Evolutionary conservation across 2,113 vertebrate species (phyloP), one percentile per base, ranked within the genome.

Genomic region (Mionectes macconnelli): DNA sequence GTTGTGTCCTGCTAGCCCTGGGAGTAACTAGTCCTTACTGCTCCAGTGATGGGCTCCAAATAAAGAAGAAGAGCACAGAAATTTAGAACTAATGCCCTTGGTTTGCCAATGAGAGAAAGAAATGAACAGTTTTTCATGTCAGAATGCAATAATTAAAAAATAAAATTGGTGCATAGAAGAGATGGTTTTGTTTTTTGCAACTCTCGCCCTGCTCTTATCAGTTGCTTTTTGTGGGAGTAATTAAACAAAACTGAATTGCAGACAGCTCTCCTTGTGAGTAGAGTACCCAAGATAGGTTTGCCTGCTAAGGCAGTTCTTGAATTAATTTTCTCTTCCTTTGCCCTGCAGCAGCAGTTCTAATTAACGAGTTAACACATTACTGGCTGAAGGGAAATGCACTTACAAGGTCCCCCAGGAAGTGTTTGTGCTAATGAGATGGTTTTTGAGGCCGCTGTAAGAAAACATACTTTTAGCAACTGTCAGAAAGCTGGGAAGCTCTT

Each of bases 331-430:
- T 93, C 74, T 95, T 96, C 84, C 78, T 97, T 93, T 94, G 93
- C 92, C 96, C 95, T 96, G 90, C 93, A 97, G 94, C 94, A 94
- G 93, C 96, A 91, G 86, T 96, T 96, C 95, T 97, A 97, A 97
- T 97, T 96, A 97, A 96, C 93, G 94, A 97, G 90, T 97, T 97
- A 97, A 97, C 95, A 88, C 84, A 2, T 97, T 97, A 66, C 75
- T 97, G 90, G 96, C 96, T 95, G 97, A 97, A 97, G 94, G 96
- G 93, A 95, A 97, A 69, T 95, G 90, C 95, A 89, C 74, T 96
- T 96, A 95, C 93, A 95, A 84, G 94, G 85, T 97, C 95, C 94
- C 96, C 44, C 53, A 96, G 95, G 96, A 96, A 86, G 93, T 53
- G 75, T 94, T 95, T 94, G 94, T 96, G 94, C 90, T 95, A 96